phyloP scores from a whole-genome alignment of 2,113 vertebrate species.

The Sporophila hypoxantha region DNA sequence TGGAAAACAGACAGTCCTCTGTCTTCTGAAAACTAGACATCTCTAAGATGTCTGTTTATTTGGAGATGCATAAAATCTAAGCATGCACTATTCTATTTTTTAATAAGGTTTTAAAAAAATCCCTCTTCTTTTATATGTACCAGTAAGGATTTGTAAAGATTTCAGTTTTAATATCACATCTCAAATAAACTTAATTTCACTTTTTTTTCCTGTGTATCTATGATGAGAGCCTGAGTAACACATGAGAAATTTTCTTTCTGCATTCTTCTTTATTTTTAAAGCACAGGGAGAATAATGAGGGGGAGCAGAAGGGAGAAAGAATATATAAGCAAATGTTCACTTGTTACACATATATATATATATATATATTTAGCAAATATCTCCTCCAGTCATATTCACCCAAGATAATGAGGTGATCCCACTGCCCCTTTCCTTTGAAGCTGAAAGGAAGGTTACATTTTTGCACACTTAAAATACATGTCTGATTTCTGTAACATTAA shows the following conservation, averaged over 20 bases:
- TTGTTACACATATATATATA: not conserved
- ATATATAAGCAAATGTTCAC: not conserved
- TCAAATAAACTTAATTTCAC: not conserved
- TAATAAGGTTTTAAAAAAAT: not conserved
- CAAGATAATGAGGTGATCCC: slow-evolving; percentile 5
- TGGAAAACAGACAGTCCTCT: not conserved
- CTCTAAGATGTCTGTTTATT: not conserved
- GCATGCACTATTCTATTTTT: not conserved
- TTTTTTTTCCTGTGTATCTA: not conserved
- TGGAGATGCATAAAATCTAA: not conserved
- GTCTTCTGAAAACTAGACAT: not conserved
- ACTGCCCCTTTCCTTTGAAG: not conserved
- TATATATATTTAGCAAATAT: not conserved
- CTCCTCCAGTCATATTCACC: not conserved
- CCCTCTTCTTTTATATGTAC: not conserved
- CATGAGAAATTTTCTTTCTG: not conserved
- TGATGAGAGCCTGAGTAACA: not conserved
- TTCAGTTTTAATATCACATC: not conserved
- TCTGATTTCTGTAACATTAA: not conserved
- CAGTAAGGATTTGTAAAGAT: not conserved
- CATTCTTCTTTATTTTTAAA: not conserved
- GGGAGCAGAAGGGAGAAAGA: not conserved
- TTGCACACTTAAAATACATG: slow-evolving; percentile 14
- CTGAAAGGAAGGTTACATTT: not conserved
- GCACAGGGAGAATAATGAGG: not conserved